Percentiles rank a stretch among this genome's conserved stretches.
These are phyloP conservation scores for Abrostola tripartita DNA, from an alignment of 2,888 invertebrate species.

Conservation along the genomic window DNA sequence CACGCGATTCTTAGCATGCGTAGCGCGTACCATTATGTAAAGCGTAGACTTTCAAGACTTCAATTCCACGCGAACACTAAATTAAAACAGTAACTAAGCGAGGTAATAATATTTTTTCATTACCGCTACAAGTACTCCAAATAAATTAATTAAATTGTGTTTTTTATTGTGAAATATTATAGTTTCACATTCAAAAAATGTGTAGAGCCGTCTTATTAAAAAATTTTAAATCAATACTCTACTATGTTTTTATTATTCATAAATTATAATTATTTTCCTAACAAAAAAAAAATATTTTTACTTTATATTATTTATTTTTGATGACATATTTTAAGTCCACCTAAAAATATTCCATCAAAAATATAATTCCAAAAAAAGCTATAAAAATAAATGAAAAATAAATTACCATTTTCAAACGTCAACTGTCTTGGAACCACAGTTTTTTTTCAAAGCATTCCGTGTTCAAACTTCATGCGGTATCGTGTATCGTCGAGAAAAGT, in stretches of 20 bases:
- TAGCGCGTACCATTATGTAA: constrained; percentile 5
- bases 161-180: too few relatives aligned
- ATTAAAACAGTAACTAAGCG: too few relatives aligned
- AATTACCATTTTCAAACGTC: constrained; percentile 41
- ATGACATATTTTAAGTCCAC: background rate
- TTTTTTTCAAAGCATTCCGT: constrained; percentile 42
- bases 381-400: background rate
- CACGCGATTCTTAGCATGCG: constrained; percentile 9
- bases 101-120: too few relatives aligned
- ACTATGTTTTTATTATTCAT: too few relatives aligned
- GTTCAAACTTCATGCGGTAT: constrained; percentile 24
- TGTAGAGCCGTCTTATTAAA: too few relatives aligned
- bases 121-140: too few relatives aligned
- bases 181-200: too few relatives aligned
- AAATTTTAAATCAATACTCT: too few relatives aligned
- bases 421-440: constrained; percentile 20
- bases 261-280: too few relatives aligned
- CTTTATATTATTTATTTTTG: background rate
- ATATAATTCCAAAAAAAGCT: background rate
- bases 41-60: background rate
- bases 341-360: too few relatives aligned
- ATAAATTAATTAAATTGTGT: too few relatives aligned
- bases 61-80: too few relatives aligned
- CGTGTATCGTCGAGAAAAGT: constrained; percentile 51
- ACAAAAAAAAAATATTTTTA: background rate